Evolutionary conservation across 2,888 invertebrate genomes (phyloP).

Genomic region (Phengaris alcon): DNA sequence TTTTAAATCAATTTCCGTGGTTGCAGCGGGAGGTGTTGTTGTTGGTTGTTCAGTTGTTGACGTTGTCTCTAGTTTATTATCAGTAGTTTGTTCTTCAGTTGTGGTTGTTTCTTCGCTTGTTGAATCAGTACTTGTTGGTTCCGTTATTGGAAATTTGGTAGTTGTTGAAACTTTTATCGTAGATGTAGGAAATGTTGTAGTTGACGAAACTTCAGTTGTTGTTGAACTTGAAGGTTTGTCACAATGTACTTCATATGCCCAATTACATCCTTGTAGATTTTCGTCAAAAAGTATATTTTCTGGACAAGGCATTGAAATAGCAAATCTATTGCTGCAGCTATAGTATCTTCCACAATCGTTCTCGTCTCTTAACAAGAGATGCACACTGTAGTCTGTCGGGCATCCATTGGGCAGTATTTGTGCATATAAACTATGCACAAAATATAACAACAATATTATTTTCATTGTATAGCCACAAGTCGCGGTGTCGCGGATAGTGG

Average conservation of each 20-base stretch:
- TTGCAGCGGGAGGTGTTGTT: background rate
- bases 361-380: conserved; percentile 17
- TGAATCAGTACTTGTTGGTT: conserved; percentile 19
- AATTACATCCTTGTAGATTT: conserved; percentile 17
- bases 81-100: background rate
- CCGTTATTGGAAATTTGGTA: background rate
- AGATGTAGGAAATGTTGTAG: background rate
- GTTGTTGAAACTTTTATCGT: background rate
- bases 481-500: background rate
- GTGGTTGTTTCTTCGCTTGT: background rate
- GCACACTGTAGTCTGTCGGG: conserved; percentile 1
- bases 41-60: background rate
- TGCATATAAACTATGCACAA: background rate
- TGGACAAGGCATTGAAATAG: conserved; percentile 18
- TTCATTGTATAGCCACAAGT: background rate
- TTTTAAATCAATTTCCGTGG: background rate
- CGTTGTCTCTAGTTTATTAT: background rate
- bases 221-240: background rate
- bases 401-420: conserved; percentile 11
- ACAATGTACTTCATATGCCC: conserved; percentile 1
- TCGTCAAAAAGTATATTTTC: background rate
- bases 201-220: background rate
- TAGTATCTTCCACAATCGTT: conserved; percentile 10
- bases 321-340: conserved; percentile 19
- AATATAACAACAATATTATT: background rate